Evolutionary conservation across 2,888 invertebrate species (phyloP), one percentile per base, ranked within the genome.

Genomic region (Bellardia pandia): DNA sequence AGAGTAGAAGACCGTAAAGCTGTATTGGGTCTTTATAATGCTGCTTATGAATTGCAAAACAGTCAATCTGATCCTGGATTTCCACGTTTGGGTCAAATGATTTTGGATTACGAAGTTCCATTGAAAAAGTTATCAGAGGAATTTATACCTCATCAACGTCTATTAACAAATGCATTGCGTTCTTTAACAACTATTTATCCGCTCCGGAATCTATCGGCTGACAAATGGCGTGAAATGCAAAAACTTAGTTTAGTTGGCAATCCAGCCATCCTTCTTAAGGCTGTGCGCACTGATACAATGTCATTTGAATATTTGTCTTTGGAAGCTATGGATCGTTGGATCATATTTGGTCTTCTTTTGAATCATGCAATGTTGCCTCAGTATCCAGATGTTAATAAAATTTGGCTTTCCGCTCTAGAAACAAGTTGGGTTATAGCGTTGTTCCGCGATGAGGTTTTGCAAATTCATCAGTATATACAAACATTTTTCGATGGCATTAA

Each of bases 1-100:
- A 95, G 98, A 90, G 99, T 99, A 0, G 99, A 99, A 93, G 99
- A 99, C 93, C 95, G 99, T 13, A 99, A 99, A 94, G 98, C 98
- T 0, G 99, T 99, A 0, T 94, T 99, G 64, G 99, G 99, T 0
- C 95, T 99, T 23, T 99, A 98, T 93, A 99, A 99, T 94, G 98
- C 98, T 62, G 99, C 99, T 4, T 98, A 98, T 94, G 99, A 99
- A 94, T 96, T 99, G 95, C 97, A 98, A 40, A 96, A 99, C 92
- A 97, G 96, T 90, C 97, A 97, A 91, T 96, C 97, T 78, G 98
- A 98, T 93, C 95, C 96, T 16, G 98, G 97, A 91, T 99, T 99
- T 93, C 99, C 99, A 5, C 95, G 99, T 14, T 94, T 99, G 71
- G 99, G 99, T 0, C 99, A 98, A 94, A 96, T 99, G 96, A 99